phyloP scores from a whole-genome alignment of 2,888 invertebrate species.

The Callosobruchus maculatus region DNA sequence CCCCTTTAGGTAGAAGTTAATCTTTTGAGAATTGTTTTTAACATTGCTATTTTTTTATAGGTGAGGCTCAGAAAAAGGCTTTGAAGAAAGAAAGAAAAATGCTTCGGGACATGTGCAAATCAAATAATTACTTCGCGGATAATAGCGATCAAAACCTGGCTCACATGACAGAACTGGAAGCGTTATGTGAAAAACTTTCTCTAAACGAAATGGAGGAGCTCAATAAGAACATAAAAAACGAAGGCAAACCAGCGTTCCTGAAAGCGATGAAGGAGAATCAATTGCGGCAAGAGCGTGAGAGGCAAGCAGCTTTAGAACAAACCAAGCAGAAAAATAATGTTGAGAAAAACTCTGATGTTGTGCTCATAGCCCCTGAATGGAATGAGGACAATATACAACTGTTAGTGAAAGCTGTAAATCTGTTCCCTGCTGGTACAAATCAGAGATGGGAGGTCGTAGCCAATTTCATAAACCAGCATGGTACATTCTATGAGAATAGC shows the following conservation, averaged over 20 bases:
- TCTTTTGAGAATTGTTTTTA: no score
- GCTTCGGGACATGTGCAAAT: slow-evolving; percentile 74
- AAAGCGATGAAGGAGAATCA: slow-evolving; percentile 69
- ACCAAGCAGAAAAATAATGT: slow-evolving; percentile 49
- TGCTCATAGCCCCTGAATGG: slow-evolving; percentile 67
- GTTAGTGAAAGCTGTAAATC: slow-evolving; percentile 93
- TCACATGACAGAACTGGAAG: slow-evolving; percentile 90
- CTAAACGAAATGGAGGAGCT: slow-evolving; percentile 70
- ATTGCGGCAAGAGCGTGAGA: slow-evolving; percentile 73
- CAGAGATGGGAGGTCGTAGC: slow-evolving; percentile 84
- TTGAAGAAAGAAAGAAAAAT: slow-evolving; percentile 84
- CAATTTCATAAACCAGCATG: slow-evolving; percentile 90
- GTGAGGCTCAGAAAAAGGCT: slow-evolving; percentile 72
- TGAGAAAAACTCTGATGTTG: slow-evolving; percentile 48
- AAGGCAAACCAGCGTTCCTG: slow-evolving; percentile 64
- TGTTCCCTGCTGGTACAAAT: slow-evolving; percentile 95
- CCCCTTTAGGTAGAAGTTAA: no score
- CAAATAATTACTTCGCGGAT: slow-evolving; percentile 74
- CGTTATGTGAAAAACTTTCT: slow-evolving; percentile 79
- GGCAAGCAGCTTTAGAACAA: slow-evolving; percentile 58
- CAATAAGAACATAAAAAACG: slow-evolving; percentile 64
- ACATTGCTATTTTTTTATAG: neutral
- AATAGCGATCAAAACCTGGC: slow-evolving; percentile 70
- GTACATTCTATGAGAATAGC: slow-evolving; percentile 56
- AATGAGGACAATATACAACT: slow-evolving; percentile 79